Evolutionary conservation across 2,888 invertebrate species (phyloP).

Genomic region (Yponomeuta plumbellus): DNA sequence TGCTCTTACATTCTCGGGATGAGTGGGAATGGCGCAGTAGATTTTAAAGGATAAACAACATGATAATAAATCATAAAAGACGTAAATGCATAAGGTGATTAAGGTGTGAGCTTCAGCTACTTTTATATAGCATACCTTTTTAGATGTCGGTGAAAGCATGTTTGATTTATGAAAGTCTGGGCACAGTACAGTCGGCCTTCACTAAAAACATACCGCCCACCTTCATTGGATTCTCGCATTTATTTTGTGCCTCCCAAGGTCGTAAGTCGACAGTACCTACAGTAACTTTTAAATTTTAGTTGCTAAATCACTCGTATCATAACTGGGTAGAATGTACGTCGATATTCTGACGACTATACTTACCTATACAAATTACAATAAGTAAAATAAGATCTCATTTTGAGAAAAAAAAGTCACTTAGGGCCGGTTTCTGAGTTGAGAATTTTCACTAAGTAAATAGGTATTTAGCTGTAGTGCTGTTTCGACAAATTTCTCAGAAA

Average conservation of each 20-base stretch:
- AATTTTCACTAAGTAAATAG: too few relatives aligned
- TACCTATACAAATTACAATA: too few relatives aligned
- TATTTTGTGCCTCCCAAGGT: background rate
- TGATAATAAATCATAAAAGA: constrained; percentile 12
- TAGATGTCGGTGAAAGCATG: background rate
- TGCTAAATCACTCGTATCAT: too few relatives aligned
- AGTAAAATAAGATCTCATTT: too few relatives aligned
- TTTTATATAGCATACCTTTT: background rate
- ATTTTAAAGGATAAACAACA: constrained; percentile 26
- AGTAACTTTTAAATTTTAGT: too few relatives aligned
- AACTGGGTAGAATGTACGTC: too few relatives aligned
- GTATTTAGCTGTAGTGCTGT: too few relatives aligned
- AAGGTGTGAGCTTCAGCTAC: background rate
- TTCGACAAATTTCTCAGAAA: too few relatives aligned
- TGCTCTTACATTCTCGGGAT: constrained; percentile 46
- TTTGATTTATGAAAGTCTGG: background rate
- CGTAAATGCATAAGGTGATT: background rate
- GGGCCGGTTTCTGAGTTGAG: too few relatives aligned
- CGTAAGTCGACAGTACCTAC: too few relatives aligned
- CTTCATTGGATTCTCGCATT: background rate
- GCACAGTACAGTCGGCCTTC: background rate
- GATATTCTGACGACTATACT: too few relatives aligned
- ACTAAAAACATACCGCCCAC: background rate
- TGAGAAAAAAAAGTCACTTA: too few relatives aligned
- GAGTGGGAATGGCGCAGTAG: constrained; percentile 37